Conservation (phyloP, 2,888 invertebrate genomes). For the Agrochola circellaris region DNA sequence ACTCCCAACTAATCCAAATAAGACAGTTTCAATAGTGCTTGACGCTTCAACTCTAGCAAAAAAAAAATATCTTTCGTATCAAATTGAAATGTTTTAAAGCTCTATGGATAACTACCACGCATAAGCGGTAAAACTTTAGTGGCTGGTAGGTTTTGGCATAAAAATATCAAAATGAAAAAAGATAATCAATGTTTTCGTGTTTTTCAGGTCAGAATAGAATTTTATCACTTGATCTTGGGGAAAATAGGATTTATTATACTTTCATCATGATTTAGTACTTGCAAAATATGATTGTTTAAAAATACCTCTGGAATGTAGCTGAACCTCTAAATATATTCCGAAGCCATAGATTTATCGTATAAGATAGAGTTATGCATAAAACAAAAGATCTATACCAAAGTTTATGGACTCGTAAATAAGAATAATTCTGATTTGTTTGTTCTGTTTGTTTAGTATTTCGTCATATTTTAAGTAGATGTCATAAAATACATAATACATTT, state of each 20-base stretch:
- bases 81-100: constrained; percentile 9
- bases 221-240: constrained; percentile 19
- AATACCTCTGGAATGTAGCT: constrained; percentile 17
- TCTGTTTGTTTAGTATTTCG: constrained; percentile 45
- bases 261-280: constrained; percentile 20
- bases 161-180: constrained; percentile 17
- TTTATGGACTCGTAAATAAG: constrained; percentile 50
- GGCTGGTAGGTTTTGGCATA: constrained; percentile 19
- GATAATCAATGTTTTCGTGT: constrained; percentile 27
- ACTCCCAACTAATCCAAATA: background rate
- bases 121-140: constrained; percentile 8
- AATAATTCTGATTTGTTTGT: constrained; percentile 42
- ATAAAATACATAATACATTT: constrained; percentile 53
- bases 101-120: background rate
- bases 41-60: background rate
- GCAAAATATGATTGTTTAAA: constrained; percentile 13
- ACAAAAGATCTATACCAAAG: constrained; percentile 46
- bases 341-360: constrained; percentile 10
- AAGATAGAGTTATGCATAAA: constrained; percentile 30
- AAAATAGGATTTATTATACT: constrained; percentile 25
- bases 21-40: background rate
- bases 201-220: constrained; percentile 29
- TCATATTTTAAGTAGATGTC: constrained; percentile 41
- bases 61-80: background rate
- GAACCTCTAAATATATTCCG: constrained; percentile 18